Evolutionary conservation across 2,113 vertebrate genomes (phyloP).

Genomic region (Chroicocephalus ridibundus): DNA sequence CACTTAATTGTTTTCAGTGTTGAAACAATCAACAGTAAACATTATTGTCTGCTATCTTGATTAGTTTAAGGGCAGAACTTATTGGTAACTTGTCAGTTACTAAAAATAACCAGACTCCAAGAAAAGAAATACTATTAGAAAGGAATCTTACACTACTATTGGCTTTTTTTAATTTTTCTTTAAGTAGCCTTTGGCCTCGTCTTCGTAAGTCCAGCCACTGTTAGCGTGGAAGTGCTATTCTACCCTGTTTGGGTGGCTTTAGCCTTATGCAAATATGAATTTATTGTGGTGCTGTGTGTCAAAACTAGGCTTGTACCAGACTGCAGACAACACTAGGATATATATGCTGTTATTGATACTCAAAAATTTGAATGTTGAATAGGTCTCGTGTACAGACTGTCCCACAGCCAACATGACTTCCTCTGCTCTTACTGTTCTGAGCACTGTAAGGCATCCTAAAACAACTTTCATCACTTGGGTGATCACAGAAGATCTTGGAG

Average conservation of each 20-base stretch:
- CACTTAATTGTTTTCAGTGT: not conserved
- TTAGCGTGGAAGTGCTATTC: not conserved
- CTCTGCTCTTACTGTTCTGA: not conserved
- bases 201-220: not conserved
- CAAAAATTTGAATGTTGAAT: not conserved
- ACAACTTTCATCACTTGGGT: not conserved
- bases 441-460: not conserved
- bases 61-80: not conserved
- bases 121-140: not conserved
- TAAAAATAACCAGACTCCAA: not conserved
- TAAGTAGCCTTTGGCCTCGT: not conserved
- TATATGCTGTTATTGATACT: not conserved
- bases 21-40: not conserved
- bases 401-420: not conserved
- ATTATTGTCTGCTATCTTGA: not conserved
- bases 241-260: not conserved
- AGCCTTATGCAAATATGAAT: not conserved
- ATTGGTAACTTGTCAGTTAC: not conserved
- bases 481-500: not conserved
- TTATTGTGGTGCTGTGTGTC: not conserved
- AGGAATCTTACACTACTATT: not conserved
- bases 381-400: not conserved
- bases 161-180: not conserved
- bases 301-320: not conserved
- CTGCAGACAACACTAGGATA: not conserved